Conservation (phyloP, 1,140 invertebrate genomes). For the Drosophila nebulosa region DNA sequence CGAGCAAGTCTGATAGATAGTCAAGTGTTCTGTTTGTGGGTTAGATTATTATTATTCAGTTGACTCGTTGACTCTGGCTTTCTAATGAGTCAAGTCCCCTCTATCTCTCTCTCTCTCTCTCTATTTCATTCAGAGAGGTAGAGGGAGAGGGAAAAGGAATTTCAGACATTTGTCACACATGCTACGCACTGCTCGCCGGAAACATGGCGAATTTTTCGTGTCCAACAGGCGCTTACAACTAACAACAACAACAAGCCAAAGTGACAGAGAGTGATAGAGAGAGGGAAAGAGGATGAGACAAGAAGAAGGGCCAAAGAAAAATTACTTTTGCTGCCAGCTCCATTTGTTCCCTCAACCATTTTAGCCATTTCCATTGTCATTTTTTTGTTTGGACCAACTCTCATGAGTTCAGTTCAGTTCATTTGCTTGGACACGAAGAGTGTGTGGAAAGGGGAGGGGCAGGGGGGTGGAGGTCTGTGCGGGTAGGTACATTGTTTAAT, state of each 20-base stretch:
- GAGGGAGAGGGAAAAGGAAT: conserved; percentile 24
- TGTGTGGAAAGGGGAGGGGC: background rate
- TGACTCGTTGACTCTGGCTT: conserved; percentile 29
- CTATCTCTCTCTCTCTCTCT: too few relatives aligned
- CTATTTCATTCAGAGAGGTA: conserved; percentile 32
- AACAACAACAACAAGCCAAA: background rate
- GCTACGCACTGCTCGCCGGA: conserved; percentile 57
- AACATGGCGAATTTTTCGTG: conserved; percentile 61
- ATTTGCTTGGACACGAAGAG: conserved; percentile 33
- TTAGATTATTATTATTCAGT: conserved; percentile 9
- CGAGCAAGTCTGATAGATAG: too few relatives aligned
- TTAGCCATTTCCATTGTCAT: conserved; percentile 34
- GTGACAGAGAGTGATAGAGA: background rate
- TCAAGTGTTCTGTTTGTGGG: background rate
- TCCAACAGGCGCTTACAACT: conserved; percentile 50
- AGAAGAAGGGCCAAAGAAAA: conserved; percentile 23
- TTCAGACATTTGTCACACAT: conserved; percentile 73
- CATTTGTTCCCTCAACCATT: conserved; percentile 27
- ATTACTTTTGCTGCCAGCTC: conserved; percentile 21
- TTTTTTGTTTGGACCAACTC: conserved; percentile 30
- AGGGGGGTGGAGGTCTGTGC: too few relatives aligned
- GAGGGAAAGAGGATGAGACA: background rate
- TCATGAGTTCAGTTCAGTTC: conserved; percentile 61
- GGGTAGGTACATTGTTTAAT: conserved; percentile 65
- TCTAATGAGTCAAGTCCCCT: conserved; percentile 40